These are phyloP conservation scores for Ennomos erosarius DNA, from an alignment of 2,888 invertebrate species.

Conservation along the genomic window DNA sequence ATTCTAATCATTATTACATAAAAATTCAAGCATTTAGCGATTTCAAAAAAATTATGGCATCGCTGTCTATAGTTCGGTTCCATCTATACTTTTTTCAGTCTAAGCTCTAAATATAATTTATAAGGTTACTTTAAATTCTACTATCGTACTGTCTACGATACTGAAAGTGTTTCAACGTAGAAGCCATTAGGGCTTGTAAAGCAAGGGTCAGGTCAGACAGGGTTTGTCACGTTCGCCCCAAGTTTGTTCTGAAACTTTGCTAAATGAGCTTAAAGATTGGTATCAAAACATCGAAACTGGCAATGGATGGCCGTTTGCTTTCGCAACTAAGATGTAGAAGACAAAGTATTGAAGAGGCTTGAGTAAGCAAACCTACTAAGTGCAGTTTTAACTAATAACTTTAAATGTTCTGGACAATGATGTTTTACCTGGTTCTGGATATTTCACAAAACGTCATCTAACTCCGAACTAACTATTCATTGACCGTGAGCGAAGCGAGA, in stretches of 20 bases:
- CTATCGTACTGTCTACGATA: slow-evolving; percentile 16
- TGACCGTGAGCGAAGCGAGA: too few relatives aligned
- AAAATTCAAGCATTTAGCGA: too few relatives aligned
- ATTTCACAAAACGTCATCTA: too few relatives aligned
- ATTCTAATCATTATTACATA: too few relatives aligned
- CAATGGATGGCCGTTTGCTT: slow-evolving; percentile 57
- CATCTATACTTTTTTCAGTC: neutral
- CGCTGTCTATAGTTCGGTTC: too few relatives aligned
- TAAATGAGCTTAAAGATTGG: slow-evolving; percentile 55
- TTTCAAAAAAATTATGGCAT: too few relatives aligned
- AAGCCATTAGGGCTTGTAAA: slow-evolving; percentile 6
- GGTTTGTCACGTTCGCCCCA: slow-evolving; percentile 30
- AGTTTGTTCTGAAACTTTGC: slow-evolving; percentile 40
- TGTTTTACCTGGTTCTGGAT: too few relatives aligned
- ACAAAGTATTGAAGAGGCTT: too few relatives aligned
- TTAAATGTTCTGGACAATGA: too few relatives aligned
- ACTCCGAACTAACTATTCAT: too few relatives aligned
- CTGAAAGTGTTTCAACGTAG: slow-evolving; percentile 18
- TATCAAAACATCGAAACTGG: slow-evolving; percentile 54
- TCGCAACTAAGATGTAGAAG: slow-evolving; percentile 35
- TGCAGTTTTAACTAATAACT: too few relatives aligned
- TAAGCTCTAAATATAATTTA: slow-evolving; percentile 7
- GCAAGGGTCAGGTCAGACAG: slow-evolving; percentile 16
- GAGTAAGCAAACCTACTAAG: too few relatives aligned
- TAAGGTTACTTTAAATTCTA: slow-evolving; percentile 18